Evolutionary conservation across 2,797 vertebrate genomes (phyloP).

Genomic region (Danio albolineatus): DNA sequence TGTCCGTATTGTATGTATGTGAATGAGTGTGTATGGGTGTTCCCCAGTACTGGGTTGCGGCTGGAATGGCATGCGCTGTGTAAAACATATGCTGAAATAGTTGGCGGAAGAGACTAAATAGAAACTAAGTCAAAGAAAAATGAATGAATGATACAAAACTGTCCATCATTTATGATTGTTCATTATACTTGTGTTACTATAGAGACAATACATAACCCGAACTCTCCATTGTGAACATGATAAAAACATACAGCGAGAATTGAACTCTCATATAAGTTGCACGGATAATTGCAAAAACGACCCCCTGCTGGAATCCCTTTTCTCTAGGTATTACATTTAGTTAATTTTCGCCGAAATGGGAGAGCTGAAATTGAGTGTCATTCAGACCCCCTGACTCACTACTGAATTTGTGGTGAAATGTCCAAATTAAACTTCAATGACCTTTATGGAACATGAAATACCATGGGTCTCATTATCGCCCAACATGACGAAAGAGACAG

Average conservation of each 20-base stretch:
- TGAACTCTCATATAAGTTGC: neutral
- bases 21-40: too few relatives aligned
- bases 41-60: too few relatives aligned
- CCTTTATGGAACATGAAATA: constrained; percentile 71
- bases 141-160: too few relatives aligned
- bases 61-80: too few relatives aligned
- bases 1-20: too few relatives aligned
- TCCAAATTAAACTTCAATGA: constrained; percentile 72
- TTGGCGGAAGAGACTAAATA: too few relatives aligned
- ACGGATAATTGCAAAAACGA: constrained; percentile 22
- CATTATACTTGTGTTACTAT: neutral
- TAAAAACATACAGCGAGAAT: neutral
- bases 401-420: constrained; percentile 59
- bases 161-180: neutral
- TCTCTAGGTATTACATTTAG: constrained; percentile 36
- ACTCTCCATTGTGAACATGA: neutral
- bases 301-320: constrained; percentile 6
- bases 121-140: too few relatives aligned
- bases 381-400: constrained; percentile 59
- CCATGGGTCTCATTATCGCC: constrained; percentile 71
- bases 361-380: constrained; percentile 58
- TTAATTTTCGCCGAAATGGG: constrained; percentile 31
- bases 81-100: too few relatives aligned
- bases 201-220: neutral
- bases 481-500: constrained; percentile 61